Percentiles rank a stretch among this genome's conserved stretches.
phyloP scores from a whole-genome alignment of 2,113 vertebrate genomes.

The Phaethon lepturus region DNA sequence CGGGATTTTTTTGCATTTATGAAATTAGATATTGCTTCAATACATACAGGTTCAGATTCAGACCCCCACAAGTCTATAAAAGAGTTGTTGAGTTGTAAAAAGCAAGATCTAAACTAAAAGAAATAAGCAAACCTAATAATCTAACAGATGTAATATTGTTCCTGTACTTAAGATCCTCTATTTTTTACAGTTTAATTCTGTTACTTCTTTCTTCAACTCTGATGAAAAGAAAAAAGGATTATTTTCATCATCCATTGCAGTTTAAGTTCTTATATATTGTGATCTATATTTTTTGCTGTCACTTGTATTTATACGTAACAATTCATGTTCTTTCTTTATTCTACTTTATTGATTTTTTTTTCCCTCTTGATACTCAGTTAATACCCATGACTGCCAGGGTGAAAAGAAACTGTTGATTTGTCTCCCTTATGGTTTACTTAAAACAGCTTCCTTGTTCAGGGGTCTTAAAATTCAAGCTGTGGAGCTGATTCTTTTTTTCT shows the following conservation, averaged over 20 bases:
- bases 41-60: neutral
- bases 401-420: neutral
- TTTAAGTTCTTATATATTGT: neutral
- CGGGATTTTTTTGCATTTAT: neutral
- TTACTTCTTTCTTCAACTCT: neutral
- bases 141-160: neutral
- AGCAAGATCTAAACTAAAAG: neutral
- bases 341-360: neutral
- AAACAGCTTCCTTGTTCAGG: neutral
- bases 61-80: neutral
- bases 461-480: neutral
- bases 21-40: neutral
- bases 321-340: neutral
- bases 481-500: neutral
- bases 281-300: neutral
- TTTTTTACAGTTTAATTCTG: neutral
- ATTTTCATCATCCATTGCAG: neutral
- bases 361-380: neutral
- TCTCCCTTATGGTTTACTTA: neutral
- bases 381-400: neutral
- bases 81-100: neutral
- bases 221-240: neutral
- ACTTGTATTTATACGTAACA: neutral
- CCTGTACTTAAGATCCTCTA: neutral
- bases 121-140: neutral